A percentile compares a stretch with the other conserved stretches of the same genome.
Evolutionary conservation across 2,797 vertebrate species (phyloP).

Genomic region (Microctenopoma lineatum): DNA sequence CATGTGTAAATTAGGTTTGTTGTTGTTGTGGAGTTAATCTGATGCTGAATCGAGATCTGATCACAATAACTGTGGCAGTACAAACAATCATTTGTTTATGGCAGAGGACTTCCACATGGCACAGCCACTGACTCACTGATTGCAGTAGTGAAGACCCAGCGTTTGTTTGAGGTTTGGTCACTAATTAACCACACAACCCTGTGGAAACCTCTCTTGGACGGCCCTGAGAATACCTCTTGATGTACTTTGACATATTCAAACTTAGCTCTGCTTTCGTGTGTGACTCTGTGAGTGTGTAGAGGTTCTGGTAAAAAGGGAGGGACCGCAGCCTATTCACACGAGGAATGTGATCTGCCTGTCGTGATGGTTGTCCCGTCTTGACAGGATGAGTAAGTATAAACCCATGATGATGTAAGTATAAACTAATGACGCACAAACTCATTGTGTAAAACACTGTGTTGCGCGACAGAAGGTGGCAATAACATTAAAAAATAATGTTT

Average conservation of each 20-base stretch:
- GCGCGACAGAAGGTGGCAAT: conserved; percentile 5
- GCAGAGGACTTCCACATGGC: conserved; percentile 13
- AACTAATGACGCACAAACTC: background rate
- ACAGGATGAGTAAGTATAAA: conserved; percentile 20
- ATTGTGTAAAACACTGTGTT: background rate
- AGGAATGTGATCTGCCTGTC: conserved; percentile 60
- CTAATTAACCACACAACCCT: conserved; percentile 64
- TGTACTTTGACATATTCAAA: conserved; percentile 15
- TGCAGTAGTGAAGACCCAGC: conserved; percentile 44
- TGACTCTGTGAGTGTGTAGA: conserved; percentile 25
- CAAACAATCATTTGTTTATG: conserved; percentile 3
- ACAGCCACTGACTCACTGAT: conserved; percentile 51
- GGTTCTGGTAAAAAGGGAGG: conserved; percentile 67
- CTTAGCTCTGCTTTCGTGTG: conserved; percentile 16
- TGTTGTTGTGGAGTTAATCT: conserved; percentile 8
- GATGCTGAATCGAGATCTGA: background rate
- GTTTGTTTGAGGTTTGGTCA: conserved; percentile 72
- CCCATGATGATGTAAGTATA: background rate
- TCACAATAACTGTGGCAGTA: background rate
- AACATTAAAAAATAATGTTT: conserved; percentile 49
- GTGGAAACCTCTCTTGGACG: conserved; percentile 32
- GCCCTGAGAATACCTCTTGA: conserved; percentile 14
- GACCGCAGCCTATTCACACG: conserved; percentile 47
- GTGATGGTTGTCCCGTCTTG: conserved; percentile 1
- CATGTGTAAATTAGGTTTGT: background rate